Conservation (phyloP, 2,113 vertebrate species). For the Hippoglossus stenolepis region DNA sequence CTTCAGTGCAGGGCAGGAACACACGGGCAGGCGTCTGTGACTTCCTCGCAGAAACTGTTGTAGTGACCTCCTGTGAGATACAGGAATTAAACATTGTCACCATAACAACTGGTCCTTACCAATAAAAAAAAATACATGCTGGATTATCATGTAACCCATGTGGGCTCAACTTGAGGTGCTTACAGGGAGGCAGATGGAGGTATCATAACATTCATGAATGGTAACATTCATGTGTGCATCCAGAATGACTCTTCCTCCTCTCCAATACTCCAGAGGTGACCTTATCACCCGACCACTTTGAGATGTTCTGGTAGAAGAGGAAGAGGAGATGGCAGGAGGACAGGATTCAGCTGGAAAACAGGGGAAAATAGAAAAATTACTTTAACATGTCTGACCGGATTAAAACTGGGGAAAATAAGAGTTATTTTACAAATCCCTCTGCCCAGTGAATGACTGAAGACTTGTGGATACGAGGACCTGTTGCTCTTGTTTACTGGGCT, state of each 20-base stretch:
- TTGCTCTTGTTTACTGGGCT: too few species aligned
- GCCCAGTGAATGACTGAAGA: too few species aligned
- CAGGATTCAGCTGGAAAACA: constrained; percentile 32
- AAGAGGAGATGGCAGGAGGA: constrained; percentile 8
- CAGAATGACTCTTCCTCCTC: constrained; percentile 83
- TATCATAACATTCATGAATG: constrained; percentile 77
- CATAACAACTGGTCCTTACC: neutral
- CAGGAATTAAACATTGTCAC: neutral
- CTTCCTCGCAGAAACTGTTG: neutral
- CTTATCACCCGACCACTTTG: constrained; percentile 85
- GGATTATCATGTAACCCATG: neutral
- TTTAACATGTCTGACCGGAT: neutral
- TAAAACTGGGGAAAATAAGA: neutral
- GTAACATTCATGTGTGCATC: constrained; percentile 84
- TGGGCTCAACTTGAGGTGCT: neutral
- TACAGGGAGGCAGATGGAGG: constrained; percentile 59
- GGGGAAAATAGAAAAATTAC: neutral
- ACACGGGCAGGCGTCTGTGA: constrained; percentile 15
- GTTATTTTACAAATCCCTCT: too few species aligned
- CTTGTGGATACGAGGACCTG: too few species aligned
- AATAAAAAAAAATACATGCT: neutral
- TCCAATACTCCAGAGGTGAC: constrained; percentile 85
- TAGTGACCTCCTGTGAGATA: constrained; percentile 23
- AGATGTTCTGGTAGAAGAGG: constrained; percentile 57
- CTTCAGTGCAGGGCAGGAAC: constrained; percentile 27